These are phyloP conservation scores for Lasioglossum pauxillum DNA, from an alignment of 2,888 invertebrate genomes.

Conservation along the genomic window DNA sequence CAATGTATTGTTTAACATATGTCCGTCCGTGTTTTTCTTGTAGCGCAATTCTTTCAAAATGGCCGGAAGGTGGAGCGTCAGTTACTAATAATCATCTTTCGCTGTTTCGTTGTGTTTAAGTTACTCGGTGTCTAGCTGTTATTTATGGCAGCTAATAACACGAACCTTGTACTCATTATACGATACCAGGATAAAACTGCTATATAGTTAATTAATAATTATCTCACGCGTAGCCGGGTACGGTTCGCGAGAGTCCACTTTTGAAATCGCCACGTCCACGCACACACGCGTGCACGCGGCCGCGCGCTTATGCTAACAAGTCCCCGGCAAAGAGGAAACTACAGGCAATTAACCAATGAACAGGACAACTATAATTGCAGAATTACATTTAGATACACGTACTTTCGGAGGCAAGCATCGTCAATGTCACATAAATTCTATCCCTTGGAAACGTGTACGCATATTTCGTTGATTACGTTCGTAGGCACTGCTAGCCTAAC, in stretches of 20 bases:
- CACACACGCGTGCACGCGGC: neutral
- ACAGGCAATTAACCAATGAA: constrained; percentile 38
- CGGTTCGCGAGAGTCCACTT: constrained; percentile 28
- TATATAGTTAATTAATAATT: constrained; percentile 74
- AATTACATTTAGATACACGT: constrained; percentile 25
- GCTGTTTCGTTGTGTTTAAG: neutral
- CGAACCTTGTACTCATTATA: constrained; percentile 65
- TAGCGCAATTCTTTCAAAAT: neutral
- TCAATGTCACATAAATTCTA: constrained; percentile 24
- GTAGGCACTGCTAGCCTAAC: neutral
- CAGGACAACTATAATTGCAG: constrained; percentile 12
- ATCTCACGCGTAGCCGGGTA: constrained; percentile 53
- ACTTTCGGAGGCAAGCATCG: neutral
- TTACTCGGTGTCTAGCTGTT: constrained; percentile 59
- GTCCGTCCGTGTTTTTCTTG: constrained; percentile 8
- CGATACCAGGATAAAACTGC: constrained; percentile 51
- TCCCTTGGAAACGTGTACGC: neutral
- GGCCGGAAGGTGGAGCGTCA: constrained; percentile 11
- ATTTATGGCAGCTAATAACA: constrained; percentile 67
- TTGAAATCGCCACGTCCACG: constrained; percentile 35
- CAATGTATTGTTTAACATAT: neutral
- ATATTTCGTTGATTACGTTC: neutral
- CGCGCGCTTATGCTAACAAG: constrained; percentile 31
- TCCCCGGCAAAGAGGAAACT: constrained; percentile 17
- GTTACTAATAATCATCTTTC: constrained; percentile 27